phyloP scores from a whole-genome alignment of 2,113 vertebrate genomes.

The Pelobates fuscus region DNA sequence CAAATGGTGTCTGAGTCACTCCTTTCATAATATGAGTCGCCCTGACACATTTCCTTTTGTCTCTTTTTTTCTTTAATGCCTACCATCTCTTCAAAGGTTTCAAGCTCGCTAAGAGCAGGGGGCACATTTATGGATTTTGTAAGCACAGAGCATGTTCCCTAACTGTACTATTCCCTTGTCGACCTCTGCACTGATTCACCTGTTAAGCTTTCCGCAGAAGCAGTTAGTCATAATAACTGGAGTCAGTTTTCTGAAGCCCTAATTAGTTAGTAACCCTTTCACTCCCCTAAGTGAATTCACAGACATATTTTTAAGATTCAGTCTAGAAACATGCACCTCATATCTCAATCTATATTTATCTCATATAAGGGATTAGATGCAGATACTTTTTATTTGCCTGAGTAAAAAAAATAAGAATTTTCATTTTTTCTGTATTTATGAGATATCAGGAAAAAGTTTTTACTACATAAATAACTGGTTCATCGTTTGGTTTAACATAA shows the following conservation, averaged over 20 bases:
- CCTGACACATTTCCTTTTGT: constrained; percentile 62
- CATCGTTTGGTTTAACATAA: too few relatives aligned
- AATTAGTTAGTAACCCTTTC: neutral
- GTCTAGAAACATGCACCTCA: neutral
- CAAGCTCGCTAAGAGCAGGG: constrained; percentile 52
- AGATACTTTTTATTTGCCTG: neutral
- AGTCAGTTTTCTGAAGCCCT: neutral
- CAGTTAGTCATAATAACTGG: constrained; percentile 61
- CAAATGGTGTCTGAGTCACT: constrained; percentile 67
- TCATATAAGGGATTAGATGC: neutral
- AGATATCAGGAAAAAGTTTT: too few relatives aligned
- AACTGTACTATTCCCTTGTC: constrained; percentile 55
- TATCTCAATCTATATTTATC: neutral
- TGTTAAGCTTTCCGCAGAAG: constrained; percentile 63
- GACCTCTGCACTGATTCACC: constrained; percentile 65
- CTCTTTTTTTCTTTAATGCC: constrained; percentile 45
- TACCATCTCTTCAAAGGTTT: constrained; percentile 49
- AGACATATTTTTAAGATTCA: too few relatives aligned
- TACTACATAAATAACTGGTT: too few relatives aligned
- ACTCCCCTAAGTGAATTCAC: neutral
- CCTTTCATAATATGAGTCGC: constrained; percentile 58
- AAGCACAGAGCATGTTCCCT: constrained; percentile 48
- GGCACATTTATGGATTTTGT: constrained; percentile 55
- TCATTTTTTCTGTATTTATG: too few relatives aligned
- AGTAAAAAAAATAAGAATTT: too few relatives aligned